These are phyloP conservation scores for Sander lucioperca DNA, from an alignment of 2,113 vertebrate genomes.

Conservation along the genomic window DNA sequence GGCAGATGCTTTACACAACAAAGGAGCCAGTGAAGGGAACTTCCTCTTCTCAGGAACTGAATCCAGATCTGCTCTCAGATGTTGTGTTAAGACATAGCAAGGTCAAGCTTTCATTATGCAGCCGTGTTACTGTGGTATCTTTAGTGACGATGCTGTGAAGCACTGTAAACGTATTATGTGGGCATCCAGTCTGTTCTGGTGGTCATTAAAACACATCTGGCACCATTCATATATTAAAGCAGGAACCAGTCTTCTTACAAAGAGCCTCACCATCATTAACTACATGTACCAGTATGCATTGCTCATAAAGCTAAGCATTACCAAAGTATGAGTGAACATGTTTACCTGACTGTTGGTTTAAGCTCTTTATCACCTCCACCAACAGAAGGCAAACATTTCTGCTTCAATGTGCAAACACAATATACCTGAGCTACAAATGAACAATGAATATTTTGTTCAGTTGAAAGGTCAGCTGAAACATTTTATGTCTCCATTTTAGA, in stretches of 20 bases:
- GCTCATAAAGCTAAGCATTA: conserved; percentile 15
- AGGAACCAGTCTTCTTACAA: background rate
- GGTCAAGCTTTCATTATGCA: background rate
- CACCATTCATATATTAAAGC: background rate
- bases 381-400: conserved; percentile 32
- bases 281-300: background rate
- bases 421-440: conserved; percentile 13
- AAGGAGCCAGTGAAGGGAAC: conserved; percentile 55
- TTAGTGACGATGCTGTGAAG: no score
- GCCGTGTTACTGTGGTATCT: background rate
- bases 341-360: conserved; percentile 43
- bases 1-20: conserved; percentile 66
- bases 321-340: conserved; percentile 9
- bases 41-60: conserved; percentile 55
- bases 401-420: conserved; percentile 33
- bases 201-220: background rate
- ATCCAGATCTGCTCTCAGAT: conserved; percentile 35
- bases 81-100: background rate
- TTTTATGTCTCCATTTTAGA: background rate
- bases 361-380: conserved; percentile 41
- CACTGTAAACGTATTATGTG: background rate
- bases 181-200: background rate
- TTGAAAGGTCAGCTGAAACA: background rate
- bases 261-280: background rate
- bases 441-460: background rate